Evolutionary conservation across 2,113 vertebrate genomes (phyloP).

Genomic region (Cebidichthys violaceus): DNA sequence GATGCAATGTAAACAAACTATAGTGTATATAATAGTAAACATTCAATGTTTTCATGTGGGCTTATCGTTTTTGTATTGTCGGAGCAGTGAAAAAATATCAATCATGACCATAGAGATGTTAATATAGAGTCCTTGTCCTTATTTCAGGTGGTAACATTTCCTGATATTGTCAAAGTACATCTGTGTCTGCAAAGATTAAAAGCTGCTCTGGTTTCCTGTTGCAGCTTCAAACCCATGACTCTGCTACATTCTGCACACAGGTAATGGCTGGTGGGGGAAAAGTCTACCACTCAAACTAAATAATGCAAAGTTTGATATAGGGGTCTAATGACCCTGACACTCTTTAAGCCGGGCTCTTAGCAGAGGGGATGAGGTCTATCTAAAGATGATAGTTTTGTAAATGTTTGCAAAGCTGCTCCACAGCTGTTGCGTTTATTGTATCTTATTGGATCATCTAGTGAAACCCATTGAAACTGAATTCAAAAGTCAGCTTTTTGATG

Average conservation of each 20-base stretch:
- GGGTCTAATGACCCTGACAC: constrained; percentile 15
- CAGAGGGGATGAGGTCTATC: not conserved
- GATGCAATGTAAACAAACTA: constrained; percentile 46
- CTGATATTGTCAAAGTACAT: constrained; percentile 22
- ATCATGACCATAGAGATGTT: not conserved
- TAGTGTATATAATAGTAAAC: constrained; percentile 22
- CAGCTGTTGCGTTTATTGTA: not conserved
- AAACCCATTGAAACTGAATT: not conserved
- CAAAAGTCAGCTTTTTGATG: not conserved
- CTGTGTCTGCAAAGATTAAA: constrained; percentile 16
- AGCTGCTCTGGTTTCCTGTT: constrained; percentile 35
- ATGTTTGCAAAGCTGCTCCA: constrained; percentile 1
- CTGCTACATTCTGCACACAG: constrained; percentile 7
- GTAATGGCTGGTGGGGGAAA: constrained; percentile 24
- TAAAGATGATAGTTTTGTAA: not conserved
- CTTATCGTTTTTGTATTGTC: constrained; percentile 22
- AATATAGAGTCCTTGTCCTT: not conserved
- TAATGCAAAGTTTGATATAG: constrained; percentile 46
- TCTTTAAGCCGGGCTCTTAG: constrained; percentile 33
- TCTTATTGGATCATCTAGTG: not conserved
- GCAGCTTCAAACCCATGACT: constrained; percentile 19
- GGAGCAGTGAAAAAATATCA: constrained; percentile 15
- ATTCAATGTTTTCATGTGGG: constrained; percentile 5
- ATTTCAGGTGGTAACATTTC: constrained; percentile 20
- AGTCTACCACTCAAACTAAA: constrained; percentile 34